Base-by-base conservation (phyloP, 2,113 vertebrate genomes). In the Lethenteron reissneri region DNA sequence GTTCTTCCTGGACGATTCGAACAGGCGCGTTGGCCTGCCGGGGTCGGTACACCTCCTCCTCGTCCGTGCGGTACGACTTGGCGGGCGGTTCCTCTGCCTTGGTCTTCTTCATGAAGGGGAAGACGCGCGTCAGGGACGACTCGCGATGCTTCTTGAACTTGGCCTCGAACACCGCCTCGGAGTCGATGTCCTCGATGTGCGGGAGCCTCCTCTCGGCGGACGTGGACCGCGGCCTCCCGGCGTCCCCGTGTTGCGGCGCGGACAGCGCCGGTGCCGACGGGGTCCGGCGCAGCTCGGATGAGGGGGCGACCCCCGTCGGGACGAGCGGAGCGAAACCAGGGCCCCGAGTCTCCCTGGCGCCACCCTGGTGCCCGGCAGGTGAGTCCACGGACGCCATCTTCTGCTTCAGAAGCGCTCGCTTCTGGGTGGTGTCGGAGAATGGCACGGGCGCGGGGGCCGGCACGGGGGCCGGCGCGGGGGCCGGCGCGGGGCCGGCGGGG, bases 91-190 rank as follows among this genome's bases (percentile, higher is more conserved):
- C 90, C 72, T 91, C 92, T 0, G 85, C 87, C 72, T 86, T 88
- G 56, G 89, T 83, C 71, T 87, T 81, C 15, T 87, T 86, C 58
- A 97, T 82, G 17, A 87, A 83, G 74, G 87, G 88, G 11, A 95
- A 78, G 10, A 90, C 85, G 57, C 88, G 84, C 4, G 84, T 82
- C 56, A 99, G 82, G 1, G 90, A 89, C 0, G 88, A 92, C 74
- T 92, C 86, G 0, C 88, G 85, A 58, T 81, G 77, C 72, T 87
- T 86, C 76, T 96, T 99, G 77, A 96, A 99, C 73, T 89, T 88
- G 10, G 92, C 83, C 74, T 97, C 87, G 10, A 99, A 99, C 58
- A 99, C 81, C n/a, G 95, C 90, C 77, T 99, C 88, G 0, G 92
- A 96, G 58, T 84, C 83, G 1, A 97, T 82, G 78, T 99, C 87